A percentile compares a stretch with the other conserved stretches of the same genome.
These are phyloP conservation scores for Copsychus sechellarum DNA, from an alignment of 2,113 vertebrate genomes.

Conservation along the genomic window DNA sequence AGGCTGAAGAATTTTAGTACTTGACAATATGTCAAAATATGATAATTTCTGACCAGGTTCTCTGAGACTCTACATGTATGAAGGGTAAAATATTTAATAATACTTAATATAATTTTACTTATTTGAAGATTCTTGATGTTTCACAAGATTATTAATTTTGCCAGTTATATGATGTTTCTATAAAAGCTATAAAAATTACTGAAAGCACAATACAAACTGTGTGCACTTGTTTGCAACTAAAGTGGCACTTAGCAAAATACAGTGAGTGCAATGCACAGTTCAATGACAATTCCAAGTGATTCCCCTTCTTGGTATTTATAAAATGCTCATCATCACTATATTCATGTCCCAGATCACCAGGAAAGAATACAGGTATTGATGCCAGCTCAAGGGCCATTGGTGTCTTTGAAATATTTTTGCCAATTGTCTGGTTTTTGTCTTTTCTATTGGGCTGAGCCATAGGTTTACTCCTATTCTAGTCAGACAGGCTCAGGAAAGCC, in stretches of 20 bases:
- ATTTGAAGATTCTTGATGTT: neutral
- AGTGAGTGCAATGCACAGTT: neutral
- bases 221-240: neutral
- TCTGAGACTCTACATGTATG: neutral
- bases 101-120: neutral
- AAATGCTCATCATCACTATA: neutral
- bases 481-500: neutral
- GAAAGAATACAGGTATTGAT: neutral
- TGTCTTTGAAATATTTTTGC: neutral
- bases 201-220: neutral
- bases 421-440: neutral
- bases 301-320: neutral
- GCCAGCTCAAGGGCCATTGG: neutral
- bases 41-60: neutral
- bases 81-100: neutral
- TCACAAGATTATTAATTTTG: neutral
- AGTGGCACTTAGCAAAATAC: neutral
- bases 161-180: neutral
- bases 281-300: neutral
- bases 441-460: neutral
- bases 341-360: neutral
- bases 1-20: neutral
- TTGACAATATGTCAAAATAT: neutral
- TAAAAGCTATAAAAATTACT: neutral
- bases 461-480: neutral